Conservation (phyloP, 1,140 invertebrate genomes). For the Drosophila parabipectinata region DNA sequence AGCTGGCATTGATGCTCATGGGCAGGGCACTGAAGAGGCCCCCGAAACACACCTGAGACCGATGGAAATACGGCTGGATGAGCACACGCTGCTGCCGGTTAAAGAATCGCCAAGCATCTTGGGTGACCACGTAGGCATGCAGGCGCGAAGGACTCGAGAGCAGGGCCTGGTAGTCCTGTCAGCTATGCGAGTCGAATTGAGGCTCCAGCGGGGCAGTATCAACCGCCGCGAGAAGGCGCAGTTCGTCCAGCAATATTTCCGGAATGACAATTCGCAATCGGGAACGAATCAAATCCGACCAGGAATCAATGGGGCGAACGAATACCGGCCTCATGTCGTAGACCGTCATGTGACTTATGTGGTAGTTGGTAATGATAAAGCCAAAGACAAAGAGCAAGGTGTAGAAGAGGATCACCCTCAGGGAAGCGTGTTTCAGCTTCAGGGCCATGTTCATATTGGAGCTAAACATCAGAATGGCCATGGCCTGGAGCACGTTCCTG, state of each 20-base stretch:
- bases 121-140: slow-evolving; percentile 66
- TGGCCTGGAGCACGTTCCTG: slow-evolving; percentile 53
- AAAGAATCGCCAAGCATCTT: slow-evolving; percentile 60
- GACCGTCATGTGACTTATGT: slow-evolving; percentile 68
- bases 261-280: slow-evolving; percentile 60
- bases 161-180: slow-evolving; percentile 56
- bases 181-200: slow-evolving; percentile 48
- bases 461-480: slow-evolving; percentile 65
- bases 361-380: slow-evolving; percentile 70
- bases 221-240: slow-evolving; percentile 43
- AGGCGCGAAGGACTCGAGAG: slow-evolving; percentile 45
- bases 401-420: slow-evolving; percentile 57
- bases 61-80: slow-evolving; percentile 69
- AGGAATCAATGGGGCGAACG: slow-evolving; percentile 57
- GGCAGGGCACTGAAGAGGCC: slow-evolving; percentile 56
- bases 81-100: slow-evolving; percentile 59
- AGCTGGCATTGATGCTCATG: slow-evolving; percentile 34
- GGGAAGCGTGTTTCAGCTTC: slow-evolving; percentile 38
- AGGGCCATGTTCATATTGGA: slow-evolving; percentile 70
- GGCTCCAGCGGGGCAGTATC: slow-evolving; percentile 48
- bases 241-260: slow-evolving; percentile 54
- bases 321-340: slow-evolving; percentile 78
- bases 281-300: slow-evolving; percentile 58
- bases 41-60: slow-evolving; percentile 64
- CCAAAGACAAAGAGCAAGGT: slow-evolving; percentile 56